A percentile compares a stretch with the other conserved stretches of the same genome.
These are phyloP conservation scores for Rousettus madagascariensis DNA, from an alignment of 2,797 vertebrate genomes.

Conservation along the genomic window DNA sequence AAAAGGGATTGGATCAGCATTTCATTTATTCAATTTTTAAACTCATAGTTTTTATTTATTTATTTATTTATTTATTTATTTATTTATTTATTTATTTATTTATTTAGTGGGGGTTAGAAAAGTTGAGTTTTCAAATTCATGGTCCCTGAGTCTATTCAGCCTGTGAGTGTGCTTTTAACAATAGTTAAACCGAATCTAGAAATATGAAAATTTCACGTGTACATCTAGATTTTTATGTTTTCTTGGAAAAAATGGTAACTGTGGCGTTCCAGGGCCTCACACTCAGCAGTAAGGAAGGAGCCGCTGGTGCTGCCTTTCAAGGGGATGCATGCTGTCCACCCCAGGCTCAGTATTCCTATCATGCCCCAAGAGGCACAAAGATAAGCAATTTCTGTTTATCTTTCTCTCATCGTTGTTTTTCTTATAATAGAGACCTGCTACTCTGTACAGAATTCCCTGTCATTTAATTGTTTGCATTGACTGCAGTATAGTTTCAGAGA, in stretches of 20 bases:
- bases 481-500: not conserved
- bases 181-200: slow-evolving; percentile 18
- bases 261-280: not conserved
- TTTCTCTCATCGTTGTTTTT: not conserved
- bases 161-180: slow-evolving; percentile 6
- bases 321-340: not conserved
- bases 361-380: not conserved
- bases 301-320: not conserved
- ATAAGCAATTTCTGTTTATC: not conserved
- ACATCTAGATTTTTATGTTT: not conserved
- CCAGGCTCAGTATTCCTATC: not conserved
- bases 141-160: not conserved
- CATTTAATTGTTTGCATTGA: not conserved
- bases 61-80: too few relatives aligned
- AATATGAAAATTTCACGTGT: not conserved
- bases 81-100: not conserved
- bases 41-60: not conserved
- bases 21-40: slow-evolving; percentile 6
- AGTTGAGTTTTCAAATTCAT: slow-evolving; percentile 32
- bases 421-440: not conserved
- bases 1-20: not conserved
- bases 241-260: not conserved
- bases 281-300: not conserved
- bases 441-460: not conserved
- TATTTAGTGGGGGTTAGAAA: not conserved